A percentile compares a stretch with the other conserved stretches of the same genome.
Conservation (phyloP, 53 echinoderm and acorn worm genomes). For the Apostichopus leukothele region DNA sequence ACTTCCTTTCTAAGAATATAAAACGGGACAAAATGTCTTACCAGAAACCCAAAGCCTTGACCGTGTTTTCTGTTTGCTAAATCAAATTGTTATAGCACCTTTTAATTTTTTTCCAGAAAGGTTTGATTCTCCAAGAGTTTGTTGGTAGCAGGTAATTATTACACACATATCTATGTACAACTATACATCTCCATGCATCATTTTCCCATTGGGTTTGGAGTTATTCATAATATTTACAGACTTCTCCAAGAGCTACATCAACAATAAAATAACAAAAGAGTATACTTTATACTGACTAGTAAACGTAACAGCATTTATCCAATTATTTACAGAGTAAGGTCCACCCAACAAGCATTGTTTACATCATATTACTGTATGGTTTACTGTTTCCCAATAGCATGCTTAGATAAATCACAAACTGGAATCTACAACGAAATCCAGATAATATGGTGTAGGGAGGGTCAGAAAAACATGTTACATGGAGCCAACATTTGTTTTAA, state of each 20-base stretch:
- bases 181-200: neutral
- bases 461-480: too few species aligned
- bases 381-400: neutral
- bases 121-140: too few species aligned
- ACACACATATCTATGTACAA: neutral
- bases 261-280: neutral
- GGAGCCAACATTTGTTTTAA: too few species aligned
- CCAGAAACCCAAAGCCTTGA: too few species aligned
- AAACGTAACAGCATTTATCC: neutral
- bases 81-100: too few species aligned
- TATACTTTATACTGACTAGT: neutral
- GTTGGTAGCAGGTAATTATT: too few species aligned
- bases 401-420: neutral
- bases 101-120: too few species aligned
- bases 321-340: conserved; percentile 1
- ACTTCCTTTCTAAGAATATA: too few species aligned
- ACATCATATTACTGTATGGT: neutral
- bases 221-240: neutral
- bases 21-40: too few species aligned
- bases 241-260: neutral
- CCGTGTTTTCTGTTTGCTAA: too few species aligned
- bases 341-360: neutral
- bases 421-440: too few species aligned
- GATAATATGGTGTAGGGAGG: too few species aligned
- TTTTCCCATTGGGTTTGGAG: neutral